These are phyloP conservation scores for Drosophila longiperda DNA, from an alignment of 2,888 invertebrate species.

Conservation along the genomic window DNA sequence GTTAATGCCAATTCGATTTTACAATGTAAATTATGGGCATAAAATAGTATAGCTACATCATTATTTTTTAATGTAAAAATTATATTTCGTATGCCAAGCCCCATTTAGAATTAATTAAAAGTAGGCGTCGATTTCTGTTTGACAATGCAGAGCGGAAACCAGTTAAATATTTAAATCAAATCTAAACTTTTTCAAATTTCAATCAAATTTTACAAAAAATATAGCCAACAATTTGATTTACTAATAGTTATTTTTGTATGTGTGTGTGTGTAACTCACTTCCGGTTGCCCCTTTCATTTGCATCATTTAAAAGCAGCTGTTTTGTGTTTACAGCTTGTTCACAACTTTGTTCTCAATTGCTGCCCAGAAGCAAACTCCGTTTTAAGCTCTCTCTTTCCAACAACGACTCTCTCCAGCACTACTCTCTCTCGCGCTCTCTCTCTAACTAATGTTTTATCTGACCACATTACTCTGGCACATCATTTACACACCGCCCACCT, in stretches of 20 bases:
- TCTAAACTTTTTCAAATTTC: background rate
- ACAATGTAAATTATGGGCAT: conserved; percentile 6
- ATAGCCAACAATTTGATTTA: background rate
- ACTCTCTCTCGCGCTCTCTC: conserved; percentile 5
- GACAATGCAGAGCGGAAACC: background rate
- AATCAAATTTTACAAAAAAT: background rate
- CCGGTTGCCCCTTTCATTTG: background rate
- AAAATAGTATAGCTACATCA: background rate
- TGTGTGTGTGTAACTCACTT: background rate
- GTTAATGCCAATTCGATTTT: background rate
- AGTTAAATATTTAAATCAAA: background rate
- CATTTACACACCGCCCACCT: conserved; percentile 61
- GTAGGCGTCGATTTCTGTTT: background rate
- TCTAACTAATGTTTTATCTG: conserved; percentile 48
- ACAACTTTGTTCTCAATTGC: conserved; percentile 11
- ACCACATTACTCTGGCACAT: conserved; percentile 59
- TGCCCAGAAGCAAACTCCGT: conserved; percentile 14
- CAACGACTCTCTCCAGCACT: background rate
- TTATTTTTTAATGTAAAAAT: background rate
- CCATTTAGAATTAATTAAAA: background rate
- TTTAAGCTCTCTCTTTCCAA: conserved; percentile 3
- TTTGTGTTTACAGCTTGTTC: conserved; percentile 71
- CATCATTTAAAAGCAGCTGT: conserved; percentile 60
- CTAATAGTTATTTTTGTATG: background rate
- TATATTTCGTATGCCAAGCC: background rate